A percentile compares a stretch with the other conserved stretches of the same genome.
Evolutionary conservation across 37 sponge, comb jelly and placozoan species (phyloP).

Genomic region (Eunapius fragilis): DNA sequence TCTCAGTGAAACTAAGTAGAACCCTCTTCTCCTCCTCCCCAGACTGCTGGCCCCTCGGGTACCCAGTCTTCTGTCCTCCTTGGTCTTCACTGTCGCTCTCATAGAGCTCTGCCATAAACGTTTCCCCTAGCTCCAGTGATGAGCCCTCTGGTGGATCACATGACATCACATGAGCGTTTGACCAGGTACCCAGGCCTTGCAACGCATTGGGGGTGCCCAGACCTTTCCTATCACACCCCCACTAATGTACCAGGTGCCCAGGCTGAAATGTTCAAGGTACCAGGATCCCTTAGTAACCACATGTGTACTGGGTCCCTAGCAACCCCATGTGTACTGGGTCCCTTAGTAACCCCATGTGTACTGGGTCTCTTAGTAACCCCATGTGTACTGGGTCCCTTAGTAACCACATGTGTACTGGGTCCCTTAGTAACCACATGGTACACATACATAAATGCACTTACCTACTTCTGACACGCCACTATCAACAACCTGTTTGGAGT

Average conservation of each 20-base stretch:
- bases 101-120: constrained; percentile 10
- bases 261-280: no score
- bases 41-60: not conserved
- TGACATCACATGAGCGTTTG: not conserved
- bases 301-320: no score
- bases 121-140: constrained; percentile 1
- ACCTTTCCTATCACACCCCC: no score
- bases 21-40: constrained; percentile 14
- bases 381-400: no score
- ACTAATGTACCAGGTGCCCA: no score
- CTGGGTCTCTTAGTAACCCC: no score
- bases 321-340: no score
- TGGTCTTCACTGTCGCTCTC: constrained; percentile 25
- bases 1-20: not conserved
- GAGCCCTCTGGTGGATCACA: not conserved
- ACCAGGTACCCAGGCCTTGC: not conserved
- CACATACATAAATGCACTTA: not conserved
- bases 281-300: no score
- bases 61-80: not conserved
- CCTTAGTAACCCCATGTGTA: no score
- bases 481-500: not conserved
- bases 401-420: no score
- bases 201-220: no score
- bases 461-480: not conserved
- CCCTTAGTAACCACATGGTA: not conserved